Conservation (phyloP, 2,888 invertebrate genomes). For the Heliconius sara region DNA sequence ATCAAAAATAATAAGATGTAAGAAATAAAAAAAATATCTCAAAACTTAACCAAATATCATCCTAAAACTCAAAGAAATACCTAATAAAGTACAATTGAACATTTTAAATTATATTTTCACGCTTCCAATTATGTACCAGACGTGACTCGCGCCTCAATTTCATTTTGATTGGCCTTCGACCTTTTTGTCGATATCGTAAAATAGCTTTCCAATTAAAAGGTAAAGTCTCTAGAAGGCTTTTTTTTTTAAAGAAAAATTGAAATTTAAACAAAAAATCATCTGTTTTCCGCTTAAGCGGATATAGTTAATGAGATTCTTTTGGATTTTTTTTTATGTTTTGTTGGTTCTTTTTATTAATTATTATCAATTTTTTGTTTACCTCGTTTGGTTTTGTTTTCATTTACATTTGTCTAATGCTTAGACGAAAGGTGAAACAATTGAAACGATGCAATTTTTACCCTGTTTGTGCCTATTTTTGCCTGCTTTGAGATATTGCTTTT, state of each 20-base stretch:
- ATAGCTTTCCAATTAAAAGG: constrained; percentile 28
- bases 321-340: too few species aligned
- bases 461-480: too few species aligned
- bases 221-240: background rate
- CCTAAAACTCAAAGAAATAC: background rate
- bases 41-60: background rate
- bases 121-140: constrained; percentile 38
- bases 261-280: background rate
- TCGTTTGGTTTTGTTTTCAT: too few species aligned
- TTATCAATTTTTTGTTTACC: too few species aligned
- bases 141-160: constrained; percentile 35
- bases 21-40: background rate
- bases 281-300: too few species aligned
- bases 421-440: too few species aligned
- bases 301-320: too few species aligned
- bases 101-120: constrained; percentile 29
- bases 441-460: too few species aligned
- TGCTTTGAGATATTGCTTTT: too few species aligned
- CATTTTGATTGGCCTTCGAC: constrained; percentile 34
- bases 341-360: too few species aligned
- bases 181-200: constrained; percentile 30
- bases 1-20: background rate
- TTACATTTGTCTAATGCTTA: too few species aligned
- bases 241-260: constrained; percentile 5
- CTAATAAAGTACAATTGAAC: constrained; percentile 24